Percentiles rank a stretch among this genome's conserved stretches.
Conservation (phyloP, 1,140 invertebrate species). For the Gonatopus flavifemur region DNA sequence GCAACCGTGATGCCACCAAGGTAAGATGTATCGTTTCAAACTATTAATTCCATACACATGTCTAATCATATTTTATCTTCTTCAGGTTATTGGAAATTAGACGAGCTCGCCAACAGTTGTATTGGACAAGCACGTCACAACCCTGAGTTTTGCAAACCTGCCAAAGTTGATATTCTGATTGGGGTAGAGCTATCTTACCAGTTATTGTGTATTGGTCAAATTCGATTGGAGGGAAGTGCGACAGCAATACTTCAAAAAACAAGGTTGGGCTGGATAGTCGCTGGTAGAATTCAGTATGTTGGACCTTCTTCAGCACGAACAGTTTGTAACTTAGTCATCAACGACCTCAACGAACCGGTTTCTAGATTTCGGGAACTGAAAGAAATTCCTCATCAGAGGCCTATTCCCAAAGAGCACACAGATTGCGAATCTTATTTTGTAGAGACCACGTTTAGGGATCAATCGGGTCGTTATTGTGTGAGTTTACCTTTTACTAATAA, state of each 20-base stretch:
- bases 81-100: no score
- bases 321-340: neutral
- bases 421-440: neutral
- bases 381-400: neutral
- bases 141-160: constrained; percentile 13
- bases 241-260: constrained; percentile 25
- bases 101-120: no score
- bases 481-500: neutral
- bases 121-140: no score
- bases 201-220: constrained; percentile 7
- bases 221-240: neutral
- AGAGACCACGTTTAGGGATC: neutral
- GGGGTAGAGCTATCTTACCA: constrained; percentile 22
- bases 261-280: constrained; percentile 21
- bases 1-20: no score
- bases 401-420: neutral
- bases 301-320: neutral
- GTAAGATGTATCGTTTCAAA: no score
- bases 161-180: constrained; percentile 21
- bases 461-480: neutral
- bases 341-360: neutral
- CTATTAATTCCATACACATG: no score
- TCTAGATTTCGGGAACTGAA: constrained; percentile 15
- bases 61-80: no score
- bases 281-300: constrained; percentile 11